phyloP scores from a whole-genome alignment of 2,888 invertebrate species.

The Cataglyphis albicans region DNA sequence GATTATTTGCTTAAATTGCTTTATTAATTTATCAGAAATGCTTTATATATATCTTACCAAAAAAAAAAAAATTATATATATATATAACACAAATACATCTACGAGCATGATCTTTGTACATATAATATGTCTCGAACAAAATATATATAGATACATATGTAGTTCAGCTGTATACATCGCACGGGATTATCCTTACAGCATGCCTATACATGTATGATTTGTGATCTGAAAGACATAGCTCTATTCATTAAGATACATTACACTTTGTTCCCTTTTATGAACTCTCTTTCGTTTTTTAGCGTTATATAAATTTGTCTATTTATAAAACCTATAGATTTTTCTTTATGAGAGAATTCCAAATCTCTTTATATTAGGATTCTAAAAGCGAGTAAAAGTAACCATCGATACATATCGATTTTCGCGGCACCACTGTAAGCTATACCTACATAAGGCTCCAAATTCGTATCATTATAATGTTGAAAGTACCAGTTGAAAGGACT shows the following conservation, averaged over 20 bases:
- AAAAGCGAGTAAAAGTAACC: constrained; percentile 63
- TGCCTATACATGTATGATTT: constrained; percentile 51
- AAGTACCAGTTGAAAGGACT: constrained; percentile 94
- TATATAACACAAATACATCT: constrained; percentile 1
- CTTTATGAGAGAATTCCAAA: neutral
- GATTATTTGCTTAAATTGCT: constrained; percentile 56
- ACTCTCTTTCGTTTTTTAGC: neutral
- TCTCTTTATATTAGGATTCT: constrained; percentile 48
- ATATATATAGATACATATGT: constrained; percentile 5
- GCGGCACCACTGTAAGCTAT: constrained; percentile 71
- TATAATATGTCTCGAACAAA: neutral
- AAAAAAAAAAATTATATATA: neutral
- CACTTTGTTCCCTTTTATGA: constrained; percentile 22
- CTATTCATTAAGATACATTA: constrained; percentile 47
- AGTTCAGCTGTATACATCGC: constrained; percentile 13
- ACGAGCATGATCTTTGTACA: neutral
- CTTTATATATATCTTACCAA: constrained; percentile 23
- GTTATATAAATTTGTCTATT: neutral
- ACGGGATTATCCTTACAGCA: constrained; percentile 9
- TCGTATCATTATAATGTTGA: constrained; percentile 92
- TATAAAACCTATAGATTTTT: neutral
- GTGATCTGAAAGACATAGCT: constrained; percentile 43
- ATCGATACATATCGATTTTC: constrained; percentile 36
- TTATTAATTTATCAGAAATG: constrained; percentile 63
- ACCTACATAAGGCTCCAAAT: constrained; percentile 87